Percentiles rank a stretch among this genome's conserved stretches.
These are phyloP conservation scores for Sternotherus odoratus DNA, from an alignment of 2,797 vertebrate genomes.

Conservation along the genomic window DNA sequence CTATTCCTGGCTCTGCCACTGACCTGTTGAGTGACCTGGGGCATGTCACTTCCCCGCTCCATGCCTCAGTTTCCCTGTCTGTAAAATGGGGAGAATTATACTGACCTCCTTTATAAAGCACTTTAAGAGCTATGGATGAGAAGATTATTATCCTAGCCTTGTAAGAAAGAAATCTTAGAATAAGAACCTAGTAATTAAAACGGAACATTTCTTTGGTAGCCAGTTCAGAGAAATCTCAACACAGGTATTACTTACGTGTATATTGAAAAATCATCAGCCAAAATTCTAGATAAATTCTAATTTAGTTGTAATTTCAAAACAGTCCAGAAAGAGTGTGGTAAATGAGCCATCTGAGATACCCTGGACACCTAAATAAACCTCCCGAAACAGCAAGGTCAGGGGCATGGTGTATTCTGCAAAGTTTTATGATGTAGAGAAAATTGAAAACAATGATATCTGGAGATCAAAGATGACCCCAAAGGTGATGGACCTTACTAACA, in stretches of 20 bases:
- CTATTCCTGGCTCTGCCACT: not conserved
- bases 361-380: conserved; percentile 36
- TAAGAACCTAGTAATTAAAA: not conserved
- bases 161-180: not conserved
- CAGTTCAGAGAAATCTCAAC: conserved; percentile 3
- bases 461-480: conserved; percentile 63
- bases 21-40: not conserved
- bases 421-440: conserved; percentile 49
- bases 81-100: not conserved
- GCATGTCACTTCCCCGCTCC: not conserved
- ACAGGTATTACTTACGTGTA: not conserved
- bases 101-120: not conserved
- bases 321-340: conserved; percentile 1
- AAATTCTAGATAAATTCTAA: conserved; percentile 10
- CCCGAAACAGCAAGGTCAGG: conserved; percentile 40
- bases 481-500: not conserved
- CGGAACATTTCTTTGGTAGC: not conserved
- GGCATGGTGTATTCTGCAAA: conserved; percentile 14
- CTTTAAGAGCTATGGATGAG: not conserved
- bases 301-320: not conserved
- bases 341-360: conserved; percentile 34
- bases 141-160: not conserved
- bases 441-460: conserved; percentile 54
- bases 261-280: not conserved
- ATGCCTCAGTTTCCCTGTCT: not conserved